Evolutionary conservation across 2,888 invertebrate genomes (phyloP).

Genomic region (Timema cristinae): DNA sequence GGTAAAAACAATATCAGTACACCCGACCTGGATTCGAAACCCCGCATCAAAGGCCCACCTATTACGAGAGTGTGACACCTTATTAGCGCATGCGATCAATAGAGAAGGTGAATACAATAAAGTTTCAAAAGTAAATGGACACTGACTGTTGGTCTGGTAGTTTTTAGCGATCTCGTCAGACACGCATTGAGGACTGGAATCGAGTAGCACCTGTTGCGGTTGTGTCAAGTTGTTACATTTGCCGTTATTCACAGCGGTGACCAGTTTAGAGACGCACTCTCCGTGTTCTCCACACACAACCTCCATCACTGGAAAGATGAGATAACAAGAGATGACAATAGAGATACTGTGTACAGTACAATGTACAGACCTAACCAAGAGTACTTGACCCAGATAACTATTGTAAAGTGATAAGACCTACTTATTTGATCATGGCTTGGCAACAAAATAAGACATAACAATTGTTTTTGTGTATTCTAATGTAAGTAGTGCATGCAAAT

Average conservation of each 20-base stretch:
- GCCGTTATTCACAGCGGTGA: slow-evolving; percentile 77
- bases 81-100: too few species aligned
- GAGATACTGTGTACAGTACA: slow-evolving; percentile 5
- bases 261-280: slow-evolving; percentile 78
- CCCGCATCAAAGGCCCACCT: too few species aligned
- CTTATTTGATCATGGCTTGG: too few species aligned
- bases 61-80: too few species aligned
- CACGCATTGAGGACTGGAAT: slow-evolving; percentile 46
- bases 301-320: slow-evolving; percentile 73
- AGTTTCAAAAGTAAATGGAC: neutral
- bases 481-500: too few species aligned
- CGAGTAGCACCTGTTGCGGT: slow-evolving; percentile 37
- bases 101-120: too few species aligned
- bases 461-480: too few species aligned
- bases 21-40: too few species aligned
- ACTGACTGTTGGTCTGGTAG: slow-evolving; percentile 24
- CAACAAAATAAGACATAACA: too few species aligned
- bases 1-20: too few species aligned
- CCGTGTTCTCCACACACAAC: slow-evolving; percentile 95
- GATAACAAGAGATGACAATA: neutral
- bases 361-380: neutral
- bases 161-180: slow-evolving; percentile 58
- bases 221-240: slow-evolving; percentile 59
- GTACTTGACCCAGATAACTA: too few species aligned
- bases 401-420: too few species aligned